phyloP scores from a whole-genome alignment of 1,140 invertebrate genomes.

The honey bee (Apis mellifera) region DNA sequence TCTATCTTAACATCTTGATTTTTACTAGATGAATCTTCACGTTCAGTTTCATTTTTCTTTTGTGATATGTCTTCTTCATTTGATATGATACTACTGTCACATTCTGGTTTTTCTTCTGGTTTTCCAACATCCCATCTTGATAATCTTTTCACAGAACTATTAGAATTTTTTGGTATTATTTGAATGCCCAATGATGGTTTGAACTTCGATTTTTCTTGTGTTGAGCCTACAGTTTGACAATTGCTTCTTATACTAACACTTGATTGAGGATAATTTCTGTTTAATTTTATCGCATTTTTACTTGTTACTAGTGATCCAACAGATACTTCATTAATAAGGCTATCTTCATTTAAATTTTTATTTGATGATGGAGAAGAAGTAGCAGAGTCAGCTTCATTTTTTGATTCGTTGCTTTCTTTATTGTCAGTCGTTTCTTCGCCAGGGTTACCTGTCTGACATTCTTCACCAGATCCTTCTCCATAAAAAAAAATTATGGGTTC shows the following conservation, averaged over 20 bases:
- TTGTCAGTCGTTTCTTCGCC: slow-evolving; percentile 73
- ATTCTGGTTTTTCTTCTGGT: slow-evolving; percentile 69
- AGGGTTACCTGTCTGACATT: slow-evolving; percentile 87
- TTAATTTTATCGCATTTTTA: slow-evolving; percentile 60
- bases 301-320: slow-evolving; percentile 45
- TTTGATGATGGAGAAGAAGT: slow-evolving; percentile 59
- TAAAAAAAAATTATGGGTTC: slow-evolving; percentile 87
- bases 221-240: slow-evolving; percentile 61
- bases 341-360: slow-evolving; percentile 73
- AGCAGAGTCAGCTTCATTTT: slow-evolving; percentile 67
- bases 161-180: slow-evolving; percentile 71
- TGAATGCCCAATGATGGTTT: slow-evolving; percentile 79
- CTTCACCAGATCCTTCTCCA: slow-evolving; percentile 87
- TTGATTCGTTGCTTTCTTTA: slow-evolving; percentile 72
- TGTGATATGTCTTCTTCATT: slow-evolving; percentile 75
- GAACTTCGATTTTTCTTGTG: slow-evolving; percentile 73
- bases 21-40: slow-evolving; percentile 30
- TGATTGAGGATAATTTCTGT: slow-evolving; percentile 63
- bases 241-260: slow-evolving; percentile 66
- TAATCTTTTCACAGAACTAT: slow-evolving; percentile 72
- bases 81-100: slow-evolving; percentile 71
- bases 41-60: slow-evolving; percentile 32
- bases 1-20: slow-evolving; percentile 38
- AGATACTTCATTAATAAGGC: slow-evolving; percentile 76
- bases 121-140: slow-evolving; percentile 81